These are phyloP conservation scores for Tachysurus vachellii DNA, from an alignment of 2,113 vertebrate genomes.

Conservation along the genomic window DNA sequence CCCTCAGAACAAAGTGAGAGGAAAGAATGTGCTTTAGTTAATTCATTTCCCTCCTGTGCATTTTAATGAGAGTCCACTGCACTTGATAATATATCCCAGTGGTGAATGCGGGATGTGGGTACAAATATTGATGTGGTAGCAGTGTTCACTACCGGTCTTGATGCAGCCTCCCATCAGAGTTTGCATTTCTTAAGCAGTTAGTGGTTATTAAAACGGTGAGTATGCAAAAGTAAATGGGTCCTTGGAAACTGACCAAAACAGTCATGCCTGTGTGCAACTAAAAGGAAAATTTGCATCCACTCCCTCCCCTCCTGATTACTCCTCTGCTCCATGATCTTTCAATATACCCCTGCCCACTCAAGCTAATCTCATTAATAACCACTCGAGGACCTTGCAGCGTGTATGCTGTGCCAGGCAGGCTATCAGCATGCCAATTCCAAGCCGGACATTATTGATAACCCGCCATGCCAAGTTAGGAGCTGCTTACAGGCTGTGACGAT, in stretches of 20 bases:
- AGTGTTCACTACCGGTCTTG: not conserved
- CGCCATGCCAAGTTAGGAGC: conserved; percentile 42
- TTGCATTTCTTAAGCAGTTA: conserved; percentile 17
- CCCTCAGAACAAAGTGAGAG: conserved; percentile 29
- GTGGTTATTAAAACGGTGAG: conserved; percentile 3
- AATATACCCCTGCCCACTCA: conserved; percentile 45
- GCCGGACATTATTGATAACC: conserved; percentile 58
- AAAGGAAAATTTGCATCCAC: conserved; percentile 18
- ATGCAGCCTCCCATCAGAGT: not conserved
- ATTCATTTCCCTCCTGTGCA: conserved; percentile 15
- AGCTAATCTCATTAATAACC: conserved; percentile 59
- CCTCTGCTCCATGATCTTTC: not conserved
- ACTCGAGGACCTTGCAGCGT: conserved; percentile 50
- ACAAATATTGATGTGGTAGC: conserved; percentile 11
- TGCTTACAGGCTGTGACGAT: conserved; percentile 48
- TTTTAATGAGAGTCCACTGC: conserved; percentile 14
- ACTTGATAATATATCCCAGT: not conserved
- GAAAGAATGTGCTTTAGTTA: conserved; percentile 11
- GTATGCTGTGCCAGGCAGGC: conserved; percentile 13
- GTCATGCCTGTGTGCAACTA: not conserved
- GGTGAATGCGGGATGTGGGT: not conserved
- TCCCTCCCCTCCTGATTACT: not conserved
- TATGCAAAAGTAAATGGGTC: conserved; percentile 27
- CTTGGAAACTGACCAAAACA: conserved; percentile 31
- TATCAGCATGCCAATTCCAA: conserved; percentile 34